These are phyloP conservation scores for Aphelocoma coerulescens DNA, from an alignment of 2,113 vertebrate species.

Conservation along the genomic window DNA sequence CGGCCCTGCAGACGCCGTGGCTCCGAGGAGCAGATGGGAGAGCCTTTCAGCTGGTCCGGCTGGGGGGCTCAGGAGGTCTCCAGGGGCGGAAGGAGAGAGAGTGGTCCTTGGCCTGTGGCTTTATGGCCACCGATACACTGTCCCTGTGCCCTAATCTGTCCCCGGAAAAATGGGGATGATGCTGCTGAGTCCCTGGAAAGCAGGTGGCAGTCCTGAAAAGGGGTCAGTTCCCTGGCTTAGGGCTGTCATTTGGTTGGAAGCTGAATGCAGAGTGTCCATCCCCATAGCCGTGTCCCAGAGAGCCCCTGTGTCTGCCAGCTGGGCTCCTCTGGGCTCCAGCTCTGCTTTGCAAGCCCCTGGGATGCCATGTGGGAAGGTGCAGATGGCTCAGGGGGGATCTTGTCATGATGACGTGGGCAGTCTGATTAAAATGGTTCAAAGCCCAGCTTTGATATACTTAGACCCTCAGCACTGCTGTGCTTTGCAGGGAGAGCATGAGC, in stretches of 20 bases:
- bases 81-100: not conserved
- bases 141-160: not conserved
- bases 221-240: not conserved
- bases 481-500: not conserved
- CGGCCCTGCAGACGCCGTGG: not conserved
- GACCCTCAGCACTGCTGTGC: not conserved
- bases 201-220: not conserved
- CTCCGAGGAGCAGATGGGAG: constrained; percentile 33
- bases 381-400: not conserved
- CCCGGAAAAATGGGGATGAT: not conserved
- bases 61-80: not conserved
- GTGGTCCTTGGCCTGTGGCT: not conserved
- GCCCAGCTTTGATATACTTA: not conserved
- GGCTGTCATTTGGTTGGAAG: not conserved
- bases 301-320: not conserved
- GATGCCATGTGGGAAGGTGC: not conserved
- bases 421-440: not conserved
- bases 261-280: not conserved
- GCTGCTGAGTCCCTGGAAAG: not conserved
- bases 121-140: not conserved
- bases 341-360: not conserved
- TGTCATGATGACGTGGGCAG: fast-evolving
- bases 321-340: not conserved
- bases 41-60: not conserved
- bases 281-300: not conserved